phyloP scores from a whole-genome alignment of 1,140 invertebrate species.

The Condylostylus longicornis region DNA sequence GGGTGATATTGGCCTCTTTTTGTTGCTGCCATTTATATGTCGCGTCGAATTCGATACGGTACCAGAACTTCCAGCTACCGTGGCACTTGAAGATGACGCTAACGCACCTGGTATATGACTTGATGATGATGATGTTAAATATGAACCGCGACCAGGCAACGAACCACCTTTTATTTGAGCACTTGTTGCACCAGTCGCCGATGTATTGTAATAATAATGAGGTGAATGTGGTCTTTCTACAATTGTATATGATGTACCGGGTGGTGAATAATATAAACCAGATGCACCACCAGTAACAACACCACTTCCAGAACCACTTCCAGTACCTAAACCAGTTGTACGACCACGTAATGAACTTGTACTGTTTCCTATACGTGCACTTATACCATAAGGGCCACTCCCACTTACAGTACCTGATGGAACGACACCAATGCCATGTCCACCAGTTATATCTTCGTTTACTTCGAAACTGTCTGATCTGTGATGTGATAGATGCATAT shows the following conservation, averaged over 20 bases:
- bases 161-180: constrained; percentile 32
- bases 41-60: constrained; percentile 28
- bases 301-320: constrained; percentile 23
- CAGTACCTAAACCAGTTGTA: too few species aligned
- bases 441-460: constrained; percentile 20
- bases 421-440: constrained; percentile 9
- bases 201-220: constrained; percentile 34
- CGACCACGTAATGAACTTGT: constrained; percentile 27
- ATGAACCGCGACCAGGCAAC: constrained; percentile 35
- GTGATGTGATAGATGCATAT: constrained; percentile 26
- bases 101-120: constrained; percentile 33
- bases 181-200: constrained; percentile 30
- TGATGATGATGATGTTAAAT: constrained; percentile 40
- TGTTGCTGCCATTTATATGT: constrained; percentile 34
- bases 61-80: constrained; percentile 16
- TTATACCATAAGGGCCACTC: constrained; percentile 15
- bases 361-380: constrained; percentile 26
- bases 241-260: constrained; percentile 69
- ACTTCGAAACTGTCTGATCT: constrained; percentile 30
- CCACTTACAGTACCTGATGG: constrained; percentile 15
- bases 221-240: constrained; percentile 63
- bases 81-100: constrained; percentile 15
- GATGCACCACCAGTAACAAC: constrained; percentile 34
- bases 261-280: constrained; percentile 51
- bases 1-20: constrained; percentile 56